phyloP scores from a whole-genome alignment of 23 tunicate genomes.

The Trididemnum nubilum region DNA sequence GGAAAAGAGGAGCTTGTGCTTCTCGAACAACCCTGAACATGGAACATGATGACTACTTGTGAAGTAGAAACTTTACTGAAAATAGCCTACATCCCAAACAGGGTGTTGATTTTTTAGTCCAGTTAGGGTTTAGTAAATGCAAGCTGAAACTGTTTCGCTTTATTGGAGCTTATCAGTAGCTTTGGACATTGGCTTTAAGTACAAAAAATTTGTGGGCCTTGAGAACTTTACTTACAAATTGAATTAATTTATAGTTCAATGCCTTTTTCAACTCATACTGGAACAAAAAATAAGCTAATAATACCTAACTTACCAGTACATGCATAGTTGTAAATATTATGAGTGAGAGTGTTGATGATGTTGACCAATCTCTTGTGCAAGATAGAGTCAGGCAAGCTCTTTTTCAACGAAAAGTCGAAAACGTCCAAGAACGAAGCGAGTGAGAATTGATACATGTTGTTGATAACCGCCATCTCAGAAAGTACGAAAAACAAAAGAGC shows the following conservation, averaged over 20 bases:
- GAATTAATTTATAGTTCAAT: no score
- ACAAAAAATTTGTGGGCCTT: no score
- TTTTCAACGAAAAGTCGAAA: slow-evolving; percentile 92
- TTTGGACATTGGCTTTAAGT: no score
- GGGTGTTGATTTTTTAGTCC: no score
- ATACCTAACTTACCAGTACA: slow-evolving; percentile 94
- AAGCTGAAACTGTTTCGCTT: no score
- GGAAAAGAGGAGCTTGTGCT: slow-evolving; percentile 94
- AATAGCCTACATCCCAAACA: not conserved
- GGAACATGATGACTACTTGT: not conserved
- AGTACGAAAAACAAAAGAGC: slow-evolving; percentile 97
- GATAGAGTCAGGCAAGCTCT: slow-evolving; percentile 92
- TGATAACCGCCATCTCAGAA: slow-evolving; percentile 96
- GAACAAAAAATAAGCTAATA: no score
- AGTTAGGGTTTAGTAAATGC: no score
- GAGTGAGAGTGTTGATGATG: slow-evolving; percentile 90
- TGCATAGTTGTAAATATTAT: slow-evolving; percentile 98
- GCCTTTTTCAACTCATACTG: no score
- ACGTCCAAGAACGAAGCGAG: slow-evolving; percentile 98
- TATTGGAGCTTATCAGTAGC: no score
- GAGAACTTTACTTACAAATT: no score
- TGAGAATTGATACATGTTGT: slow-evolving; percentile 99
- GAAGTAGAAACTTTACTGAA: not conserved
- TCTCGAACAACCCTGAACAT: slow-evolving; percentile 92
- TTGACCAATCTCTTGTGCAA: slow-evolving; percentile 76